Evolutionary conservation across 2,113 vertebrate species (phyloP).

Genomic region (Lampris incognitus): DNA sequence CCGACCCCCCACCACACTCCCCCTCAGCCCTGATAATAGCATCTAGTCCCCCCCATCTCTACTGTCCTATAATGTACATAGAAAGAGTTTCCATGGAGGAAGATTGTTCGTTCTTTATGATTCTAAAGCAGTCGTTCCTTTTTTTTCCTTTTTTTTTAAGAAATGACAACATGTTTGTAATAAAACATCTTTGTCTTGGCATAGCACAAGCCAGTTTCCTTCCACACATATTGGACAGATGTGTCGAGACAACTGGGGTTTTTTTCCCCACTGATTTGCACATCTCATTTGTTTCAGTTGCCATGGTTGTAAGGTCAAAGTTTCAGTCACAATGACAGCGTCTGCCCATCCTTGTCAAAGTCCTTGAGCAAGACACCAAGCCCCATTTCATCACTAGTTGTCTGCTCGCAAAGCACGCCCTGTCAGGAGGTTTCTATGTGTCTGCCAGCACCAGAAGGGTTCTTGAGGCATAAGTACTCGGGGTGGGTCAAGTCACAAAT

Average conservation of each 20-base stretch:
- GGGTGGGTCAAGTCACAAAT: too few relatives aligned
- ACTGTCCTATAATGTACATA: constrained; percentile 4
- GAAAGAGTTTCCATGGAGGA: constrained; percentile 28
- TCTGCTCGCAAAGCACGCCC: not conserved
- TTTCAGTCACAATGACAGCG: not conserved
- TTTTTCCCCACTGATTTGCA: not conserved
- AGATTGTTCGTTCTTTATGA: constrained; percentile 29
- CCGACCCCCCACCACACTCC: constrained; percentile 10
- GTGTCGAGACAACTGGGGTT: not conserved
- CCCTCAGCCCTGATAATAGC: constrained; percentile 53
- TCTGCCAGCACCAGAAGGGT: not conserved
- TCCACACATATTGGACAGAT: not conserved
- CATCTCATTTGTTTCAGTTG: not conserved
- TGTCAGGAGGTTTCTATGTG: not conserved
- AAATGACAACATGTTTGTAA: constrained; percentile 42
- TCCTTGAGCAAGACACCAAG: not conserved
- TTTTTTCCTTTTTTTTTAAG: constrained; percentile 1
- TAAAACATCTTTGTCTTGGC: not conserved
- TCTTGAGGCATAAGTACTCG: too few relatives aligned
- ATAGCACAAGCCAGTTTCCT: not conserved
- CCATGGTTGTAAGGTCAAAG: not conserved
- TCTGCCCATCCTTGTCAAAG: not conserved
- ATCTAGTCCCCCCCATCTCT: constrained; percentile 42
- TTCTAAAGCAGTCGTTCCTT: constrained; percentile 36
- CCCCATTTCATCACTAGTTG: not conserved